Conservation (phyloP, 64 coral and sea anemone genomes). For the Porites lutea region DNA sequence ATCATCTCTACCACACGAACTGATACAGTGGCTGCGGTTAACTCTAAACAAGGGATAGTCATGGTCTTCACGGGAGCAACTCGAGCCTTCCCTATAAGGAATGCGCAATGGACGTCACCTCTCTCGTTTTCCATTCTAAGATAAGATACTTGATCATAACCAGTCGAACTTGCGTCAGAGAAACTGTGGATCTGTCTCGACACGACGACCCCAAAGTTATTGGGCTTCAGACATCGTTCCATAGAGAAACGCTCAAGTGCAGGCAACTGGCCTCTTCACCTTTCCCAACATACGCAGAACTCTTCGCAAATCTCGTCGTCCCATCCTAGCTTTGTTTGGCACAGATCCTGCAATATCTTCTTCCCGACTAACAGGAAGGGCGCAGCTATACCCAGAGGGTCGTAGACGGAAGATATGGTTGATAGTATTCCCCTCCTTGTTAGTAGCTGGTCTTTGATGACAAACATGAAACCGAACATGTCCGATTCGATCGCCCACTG, state of each 20-base stretch:
- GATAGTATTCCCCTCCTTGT: constrained; percentile 64
- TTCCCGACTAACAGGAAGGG: constrained; percentile 53
- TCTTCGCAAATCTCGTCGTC: constrained; percentile 46
- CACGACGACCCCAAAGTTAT: constrained; percentile 35
- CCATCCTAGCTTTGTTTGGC: constrained; percentile 44
- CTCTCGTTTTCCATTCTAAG: constrained; percentile 2
- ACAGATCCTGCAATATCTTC: constrained; percentile 1
- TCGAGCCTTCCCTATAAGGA: constrained; percentile 43
- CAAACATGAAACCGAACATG: constrained; percentile 52
- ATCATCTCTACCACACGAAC: background rate
- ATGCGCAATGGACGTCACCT: constrained; percentile 15
- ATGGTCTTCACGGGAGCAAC: constrained; percentile 9
- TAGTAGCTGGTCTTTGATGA: constrained; percentile 40
- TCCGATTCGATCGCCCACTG: constrained; percentile 64
- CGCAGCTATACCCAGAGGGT: constrained; percentile 58
- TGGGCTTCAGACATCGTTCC: constrained; percentile 45
- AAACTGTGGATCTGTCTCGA: constrained; percentile 60
- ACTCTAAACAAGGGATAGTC: constrained; percentile 34
- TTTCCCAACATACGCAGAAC: constrained; percentile 43
- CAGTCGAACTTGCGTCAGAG: constrained; percentile 35
- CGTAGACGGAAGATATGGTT: constrained; percentile 56
- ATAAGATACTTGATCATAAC: constrained; percentile 41
- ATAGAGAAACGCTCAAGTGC: constrained; percentile 26
- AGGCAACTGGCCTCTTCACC: constrained; percentile 23
- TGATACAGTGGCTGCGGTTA: background rate